Conservation (phyloP, 1,140 invertebrate genomes). For the Trialeurodes vaporariorum region DNA sequence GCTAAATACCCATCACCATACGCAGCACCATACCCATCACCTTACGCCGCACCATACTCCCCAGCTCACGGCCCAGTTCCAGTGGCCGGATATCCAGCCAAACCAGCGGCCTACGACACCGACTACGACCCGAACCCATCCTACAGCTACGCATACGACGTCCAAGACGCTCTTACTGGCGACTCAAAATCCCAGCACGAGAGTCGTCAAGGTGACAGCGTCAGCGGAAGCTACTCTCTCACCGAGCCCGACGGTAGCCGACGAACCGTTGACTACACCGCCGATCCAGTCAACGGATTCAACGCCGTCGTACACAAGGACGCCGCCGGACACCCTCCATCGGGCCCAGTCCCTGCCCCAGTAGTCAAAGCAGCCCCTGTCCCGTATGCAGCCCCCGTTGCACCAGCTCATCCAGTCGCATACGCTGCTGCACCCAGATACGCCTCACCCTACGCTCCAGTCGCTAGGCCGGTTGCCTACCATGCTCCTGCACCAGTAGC, state of each 20-base stretch:
- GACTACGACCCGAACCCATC: slow-evolving; percentile 39
- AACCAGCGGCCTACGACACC: neutral
- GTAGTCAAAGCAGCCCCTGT: slow-evolving; percentile 24
- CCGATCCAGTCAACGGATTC: slow-evolving; percentile 46
- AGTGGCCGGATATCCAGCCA: neutral
- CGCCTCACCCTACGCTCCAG: slow-evolving; percentile 14
- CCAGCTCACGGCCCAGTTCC: neutral
- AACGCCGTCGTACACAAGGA: slow-evolving; percentile 48
- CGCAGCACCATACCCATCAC: neutral
- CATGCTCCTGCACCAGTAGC: slow-evolving; percentile 2
- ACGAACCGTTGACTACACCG: slow-evolving; percentile 44
- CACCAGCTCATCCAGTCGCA: slow-evolving; percentile 8
- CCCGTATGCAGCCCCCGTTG: slow-evolving; percentile 10
- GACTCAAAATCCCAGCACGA: slow-evolving; percentile 33
- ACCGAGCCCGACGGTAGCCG: slow-evolving; percentile 42
- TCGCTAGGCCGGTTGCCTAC: slow-evolving; percentile 7
- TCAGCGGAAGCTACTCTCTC: slow-evolving; percentile 32
- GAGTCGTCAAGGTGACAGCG: slow-evolving; percentile 32
- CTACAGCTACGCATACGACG: slow-evolving; percentile 55
- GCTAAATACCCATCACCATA: neutral
- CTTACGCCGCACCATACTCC: neutral
- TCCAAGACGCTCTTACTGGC: slow-evolving; percentile 51
- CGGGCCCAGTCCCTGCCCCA: slow-evolving; percentile 17
- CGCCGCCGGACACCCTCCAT: neutral
- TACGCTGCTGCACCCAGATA: slow-evolving; percentile 11